Conservation (phyloP, 37 sponge, comb jelly and placozoan species). For the Crambe crambe region DNA sequence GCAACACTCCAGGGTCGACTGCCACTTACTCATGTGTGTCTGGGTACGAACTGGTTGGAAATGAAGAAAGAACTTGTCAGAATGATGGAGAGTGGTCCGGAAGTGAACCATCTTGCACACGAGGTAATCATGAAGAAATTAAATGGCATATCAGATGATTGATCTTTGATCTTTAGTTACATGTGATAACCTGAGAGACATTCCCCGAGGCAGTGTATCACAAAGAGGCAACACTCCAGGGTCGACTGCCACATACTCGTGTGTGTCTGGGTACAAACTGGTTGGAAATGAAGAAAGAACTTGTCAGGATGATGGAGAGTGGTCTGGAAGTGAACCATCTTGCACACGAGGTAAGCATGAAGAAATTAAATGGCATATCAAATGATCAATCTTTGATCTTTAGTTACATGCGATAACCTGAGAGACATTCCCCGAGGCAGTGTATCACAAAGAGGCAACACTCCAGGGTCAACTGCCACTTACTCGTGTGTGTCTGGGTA, state of each 20-base stretch:
- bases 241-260: constrained; percentile 44
- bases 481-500: constrained; percentile 59
- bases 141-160: no score
- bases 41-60: constrained; percentile 39
- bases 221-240: constrained; percentile 10
- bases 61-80: constrained; percentile 21
- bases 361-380: no score
- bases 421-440: background rate
- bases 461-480: constrained; percentile 36
- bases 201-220: background rate
- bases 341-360: constrained; percentile 33
- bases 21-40: constrained; percentile 38
- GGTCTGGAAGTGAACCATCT: constrained; percentile 36
- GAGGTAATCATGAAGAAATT: constrained; percentile 21
- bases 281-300: constrained; percentile 31
- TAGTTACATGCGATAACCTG: background rate
- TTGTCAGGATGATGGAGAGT: constrained; percentile 45
- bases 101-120: constrained; percentile 19
- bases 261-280: constrained; percentile 40
- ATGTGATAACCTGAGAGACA: background rate
- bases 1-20: constrained; percentile 16
- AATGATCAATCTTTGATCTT: background rate
- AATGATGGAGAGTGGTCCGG: constrained; percentile 20
- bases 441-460: background rate
- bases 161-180: no score